Conservation (phyloP, 2,888 invertebrate genomes). For the Acheta domesticus region DNA sequence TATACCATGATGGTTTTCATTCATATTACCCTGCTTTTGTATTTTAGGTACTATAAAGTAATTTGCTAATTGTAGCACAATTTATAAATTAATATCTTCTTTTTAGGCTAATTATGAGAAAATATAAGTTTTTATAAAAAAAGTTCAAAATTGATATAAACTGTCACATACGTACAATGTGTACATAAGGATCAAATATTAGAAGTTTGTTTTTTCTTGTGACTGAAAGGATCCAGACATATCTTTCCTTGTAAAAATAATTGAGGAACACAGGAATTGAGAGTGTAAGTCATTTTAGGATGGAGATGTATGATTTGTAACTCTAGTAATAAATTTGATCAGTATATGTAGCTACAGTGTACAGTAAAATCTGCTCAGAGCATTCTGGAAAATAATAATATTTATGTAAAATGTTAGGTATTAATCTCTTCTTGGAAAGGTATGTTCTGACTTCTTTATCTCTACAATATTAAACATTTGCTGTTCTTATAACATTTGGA, state of each 20-base stretch:
- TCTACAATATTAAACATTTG: not conserved
- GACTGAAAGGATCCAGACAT: conserved; percentile 18
- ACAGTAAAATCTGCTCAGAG: not conserved
- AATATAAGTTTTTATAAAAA: conserved; percentile 12
- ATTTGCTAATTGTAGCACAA: not conserved
- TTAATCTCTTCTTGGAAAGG: not conserved
- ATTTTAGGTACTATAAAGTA: not conserved
- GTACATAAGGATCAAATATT: not conserved
- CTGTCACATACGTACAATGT: conserved; percentile 5
- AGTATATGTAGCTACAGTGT: not conserved
- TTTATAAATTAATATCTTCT: conserved; percentile 5
- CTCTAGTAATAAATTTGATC: not conserved
- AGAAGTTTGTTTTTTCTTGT: not conserved
- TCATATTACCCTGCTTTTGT: not conserved
- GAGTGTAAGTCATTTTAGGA: not conserved
- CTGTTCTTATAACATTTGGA: not conserved
- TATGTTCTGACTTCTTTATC: conserved; percentile 10
- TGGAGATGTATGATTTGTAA: conserved; percentile 7
- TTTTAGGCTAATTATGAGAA: not conserved
- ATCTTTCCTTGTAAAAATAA: not conserved
- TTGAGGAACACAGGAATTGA: not conserved
- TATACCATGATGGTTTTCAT: not conserved
- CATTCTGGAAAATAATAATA: not conserved
- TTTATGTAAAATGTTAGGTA: not conserved
- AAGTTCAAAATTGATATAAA: conserved; percentile 18